A percentile compares a stretch with the other conserved stretches of the same genome.
These are phyloP conservation scores for Fulica atra DNA, from an alignment of 2,113 vertebrate species.

Conservation along the genomic window DNA sequence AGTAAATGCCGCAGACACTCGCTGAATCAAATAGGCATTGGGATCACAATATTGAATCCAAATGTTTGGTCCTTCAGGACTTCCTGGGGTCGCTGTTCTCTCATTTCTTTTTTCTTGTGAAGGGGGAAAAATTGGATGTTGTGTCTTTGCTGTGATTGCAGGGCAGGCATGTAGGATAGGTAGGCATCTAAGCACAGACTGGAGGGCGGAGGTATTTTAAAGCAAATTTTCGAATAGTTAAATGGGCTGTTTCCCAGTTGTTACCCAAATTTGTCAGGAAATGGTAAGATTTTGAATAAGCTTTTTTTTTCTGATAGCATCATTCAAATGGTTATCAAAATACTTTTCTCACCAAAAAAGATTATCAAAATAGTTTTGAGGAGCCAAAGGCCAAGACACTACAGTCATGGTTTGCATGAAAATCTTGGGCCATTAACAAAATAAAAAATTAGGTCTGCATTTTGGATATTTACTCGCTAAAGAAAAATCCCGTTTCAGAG, in stretches of 20 bases:
- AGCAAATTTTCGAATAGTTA: background rate
- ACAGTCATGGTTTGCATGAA: background rate
- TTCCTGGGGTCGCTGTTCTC: background rate
- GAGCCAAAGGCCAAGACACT: background rate
- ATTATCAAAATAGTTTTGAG: background rate
- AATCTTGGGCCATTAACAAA: background rate
- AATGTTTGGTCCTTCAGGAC: background rate
- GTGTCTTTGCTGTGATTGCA: fast-evolving
- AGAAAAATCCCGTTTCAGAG: background rate
- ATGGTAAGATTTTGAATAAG: background rate
- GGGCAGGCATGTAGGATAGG: background rate
- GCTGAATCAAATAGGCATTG: background rate
- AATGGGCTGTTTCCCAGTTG: background rate
- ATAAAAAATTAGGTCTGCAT: background rate
- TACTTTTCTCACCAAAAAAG: background rate
- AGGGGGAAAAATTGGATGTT: background rate
- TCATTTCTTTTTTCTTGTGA: background rate
- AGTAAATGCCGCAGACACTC: background rate
- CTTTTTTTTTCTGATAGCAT: background rate
- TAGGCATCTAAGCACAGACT: background rate
- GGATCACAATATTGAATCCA: background rate
- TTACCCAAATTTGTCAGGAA: background rate
- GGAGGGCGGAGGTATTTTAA: background rate
- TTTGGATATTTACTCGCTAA: background rate
- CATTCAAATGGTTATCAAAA: background rate